These are phyloP conservation scores for Andrena bucephala DNA, from an alignment of 2,888 invertebrate genomes.

Conservation along the genomic window DNA sequence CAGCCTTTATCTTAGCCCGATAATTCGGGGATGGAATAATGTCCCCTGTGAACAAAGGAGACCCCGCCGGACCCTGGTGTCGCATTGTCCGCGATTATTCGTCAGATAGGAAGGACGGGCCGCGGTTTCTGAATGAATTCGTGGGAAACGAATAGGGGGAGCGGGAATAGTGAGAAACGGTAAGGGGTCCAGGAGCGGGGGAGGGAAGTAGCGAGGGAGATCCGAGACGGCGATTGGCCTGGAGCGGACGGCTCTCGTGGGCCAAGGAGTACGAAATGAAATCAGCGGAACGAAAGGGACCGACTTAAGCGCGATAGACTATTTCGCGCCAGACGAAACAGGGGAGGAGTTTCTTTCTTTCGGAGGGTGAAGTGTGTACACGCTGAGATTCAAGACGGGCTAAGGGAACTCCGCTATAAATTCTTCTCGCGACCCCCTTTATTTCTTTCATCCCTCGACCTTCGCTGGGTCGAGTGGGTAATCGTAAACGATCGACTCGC, in stretches of 20 bases:
- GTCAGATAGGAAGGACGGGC: slow-evolving; percentile 54
- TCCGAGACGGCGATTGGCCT: slow-evolving; percentile 62
- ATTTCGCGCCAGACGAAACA: slow-evolving; percentile 53
- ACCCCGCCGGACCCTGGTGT: slow-evolving; percentile 44
- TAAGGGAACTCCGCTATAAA: slow-evolving; percentile 25
- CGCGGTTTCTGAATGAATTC: slow-evolving; percentile 66
- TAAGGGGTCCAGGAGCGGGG: neutral
- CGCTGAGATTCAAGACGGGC: slow-evolving; percentile 51
- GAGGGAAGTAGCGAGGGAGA: slow-evolving; percentile 37
- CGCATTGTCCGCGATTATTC: slow-evolving; percentile 72
- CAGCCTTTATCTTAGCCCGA: slow-evolving; percentile 59
- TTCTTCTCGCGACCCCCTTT: slow-evolving; percentile 15
- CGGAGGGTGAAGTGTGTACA: slow-evolving; percentile 12
- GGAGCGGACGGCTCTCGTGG: slow-evolving; percentile 48
- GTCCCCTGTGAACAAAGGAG: slow-evolving; percentile 56
- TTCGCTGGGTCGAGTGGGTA: neutral
- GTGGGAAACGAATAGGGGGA: slow-evolving; percentile 42
- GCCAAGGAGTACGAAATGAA: slow-evolving; percentile 57
- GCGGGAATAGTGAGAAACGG: neutral
- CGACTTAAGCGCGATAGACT: slow-evolving; percentile 60
- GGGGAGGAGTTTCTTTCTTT: slow-evolving; percentile 23
- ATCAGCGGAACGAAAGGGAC: slow-evolving; percentile 60
- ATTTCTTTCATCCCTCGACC: neutral
- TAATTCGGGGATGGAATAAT: slow-evolving; percentile 64
- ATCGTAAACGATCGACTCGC: slow-evolving; percentile 8